Evolutionary conservation across 2,113 vertebrate genomes (phyloP).

Genomic region (Vimba vimba): DNA sequence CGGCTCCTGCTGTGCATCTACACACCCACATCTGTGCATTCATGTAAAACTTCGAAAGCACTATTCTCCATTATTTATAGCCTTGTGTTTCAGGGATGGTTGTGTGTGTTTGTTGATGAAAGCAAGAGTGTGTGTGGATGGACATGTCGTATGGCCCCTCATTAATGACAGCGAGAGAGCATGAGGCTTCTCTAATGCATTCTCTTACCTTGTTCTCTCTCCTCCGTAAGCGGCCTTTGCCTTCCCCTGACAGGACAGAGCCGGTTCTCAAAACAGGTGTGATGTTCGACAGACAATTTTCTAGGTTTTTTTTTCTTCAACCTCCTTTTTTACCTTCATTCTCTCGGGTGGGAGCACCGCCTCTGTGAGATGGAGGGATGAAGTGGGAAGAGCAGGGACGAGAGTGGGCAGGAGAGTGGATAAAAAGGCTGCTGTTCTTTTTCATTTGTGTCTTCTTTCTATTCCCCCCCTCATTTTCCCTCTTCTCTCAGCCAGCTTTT

Average conservation of each 20-base stretch:
- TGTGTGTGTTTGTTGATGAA: slow-evolving; percentile 29
- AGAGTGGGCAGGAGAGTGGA: not conserved
- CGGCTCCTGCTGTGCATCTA: slow-evolving; percentile 41
- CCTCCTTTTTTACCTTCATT: slow-evolving; percentile 2
- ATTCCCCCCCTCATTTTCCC: slow-evolving; percentile 6
- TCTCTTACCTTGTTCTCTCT: slow-evolving; percentile 55
- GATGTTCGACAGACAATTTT: slow-evolving; percentile 56
- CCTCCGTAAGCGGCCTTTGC: slow-evolving; percentile 35
- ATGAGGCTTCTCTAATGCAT: slow-evolving; percentile 69
- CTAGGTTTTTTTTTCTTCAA: slow-evolving; percentile 46
- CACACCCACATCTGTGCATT: not conserved
- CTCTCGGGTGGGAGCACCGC: slow-evolving; percentile 20
- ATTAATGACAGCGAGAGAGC: slow-evolving; percentile 73
- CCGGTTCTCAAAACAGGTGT: slow-evolving; percentile 37
- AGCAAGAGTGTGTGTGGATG: slow-evolving; percentile 70
- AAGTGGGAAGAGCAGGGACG: slow-evolving; percentile 1
- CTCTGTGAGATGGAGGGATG: slow-evolving; percentile 25
- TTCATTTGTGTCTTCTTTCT: slow-evolving; percentile 11
- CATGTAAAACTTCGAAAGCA: slow-evolving; percentile 60
- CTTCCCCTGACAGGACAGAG: slow-evolving; percentile 19
- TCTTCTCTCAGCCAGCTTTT: slow-evolving; percentile 38
- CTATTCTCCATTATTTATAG: slow-evolving; percentile 71
- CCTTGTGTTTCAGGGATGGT: slow-evolving; percentile 35
- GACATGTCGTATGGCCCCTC: slow-evolving; percentile 65
- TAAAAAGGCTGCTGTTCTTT: slow-evolving; percentile 24